These are phyloP conservation scores for Chromobotia macracanthus DNA, from an alignment of 2,797 vertebrate species.

Conservation along the genomic window DNA sequence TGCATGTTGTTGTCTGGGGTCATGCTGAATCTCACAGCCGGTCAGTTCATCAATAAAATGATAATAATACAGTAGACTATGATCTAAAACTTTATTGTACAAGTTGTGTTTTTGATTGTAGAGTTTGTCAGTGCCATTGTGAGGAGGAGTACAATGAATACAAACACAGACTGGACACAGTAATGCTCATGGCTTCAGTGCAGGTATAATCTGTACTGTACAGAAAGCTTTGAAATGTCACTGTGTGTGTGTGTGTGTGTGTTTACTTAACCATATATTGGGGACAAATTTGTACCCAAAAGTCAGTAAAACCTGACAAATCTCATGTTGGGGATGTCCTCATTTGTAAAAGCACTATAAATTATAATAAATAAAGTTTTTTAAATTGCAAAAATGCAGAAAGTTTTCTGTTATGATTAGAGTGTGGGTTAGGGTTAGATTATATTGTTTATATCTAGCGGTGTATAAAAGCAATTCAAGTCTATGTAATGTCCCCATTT, in stretches of 20 bases:
- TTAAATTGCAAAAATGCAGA: too few species aligned
- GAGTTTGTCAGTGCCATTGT: slow-evolving; percentile 66
- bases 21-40: slow-evolving; percentile 48
- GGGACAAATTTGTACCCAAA: too few species aligned
- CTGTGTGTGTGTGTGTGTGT: neutral
- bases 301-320: too few species aligned
- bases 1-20: slow-evolving; percentile 74
- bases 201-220: slow-evolving; percentile 41
- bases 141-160: slow-evolving; percentile 38
- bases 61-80: neutral
- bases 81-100: neutral
- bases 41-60: slow-evolving; percentile 56
- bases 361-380: too few species aligned
- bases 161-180: slow-evolving; percentile 59
- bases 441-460: too few species aligned
- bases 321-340: too few species aligned
- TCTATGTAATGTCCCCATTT: too few species aligned
- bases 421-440: too few species aligned
- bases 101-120: slow-evolving; percentile 33
- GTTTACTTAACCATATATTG: too few species aligned
- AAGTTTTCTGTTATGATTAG: too few species aligned
- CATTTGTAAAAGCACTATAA: too few species aligned
- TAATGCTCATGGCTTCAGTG: slow-evolving; percentile 54
- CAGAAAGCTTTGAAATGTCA: neutral
- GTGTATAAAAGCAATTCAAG: too few species aligned